phyloP scores from a whole-genome alignment of 2,113 vertebrate species.

The Procapra przewalskii region DNA sequence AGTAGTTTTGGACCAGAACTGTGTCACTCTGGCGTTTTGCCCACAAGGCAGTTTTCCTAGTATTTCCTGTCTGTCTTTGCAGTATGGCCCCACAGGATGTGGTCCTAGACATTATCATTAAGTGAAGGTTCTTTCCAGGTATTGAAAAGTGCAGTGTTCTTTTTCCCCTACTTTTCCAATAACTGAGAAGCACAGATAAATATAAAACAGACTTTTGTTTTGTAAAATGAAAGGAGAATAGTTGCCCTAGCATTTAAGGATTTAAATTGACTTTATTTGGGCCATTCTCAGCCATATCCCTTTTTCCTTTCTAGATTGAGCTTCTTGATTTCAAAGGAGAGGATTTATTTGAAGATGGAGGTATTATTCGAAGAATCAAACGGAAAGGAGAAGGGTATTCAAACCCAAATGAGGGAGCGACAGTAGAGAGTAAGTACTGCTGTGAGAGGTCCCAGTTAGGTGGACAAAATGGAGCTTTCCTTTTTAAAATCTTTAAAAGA shows the following conservation, averaged over 20 bases:
- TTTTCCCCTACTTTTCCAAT: slow-evolving; percentile 53
- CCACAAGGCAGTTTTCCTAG: slow-evolving; percentile 16
- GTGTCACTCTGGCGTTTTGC: slow-evolving; percentile 35
- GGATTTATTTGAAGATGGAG: slow-evolving; percentile 90
- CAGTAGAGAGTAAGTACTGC: slow-evolving; percentile 86
- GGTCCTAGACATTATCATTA: slow-evolving; percentile 65
- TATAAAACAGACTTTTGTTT: slow-evolving; percentile 29
- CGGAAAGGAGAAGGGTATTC: slow-evolving; percentile 92
- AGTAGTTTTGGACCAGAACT: neutral
- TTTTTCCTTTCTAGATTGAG: slow-evolving; percentile 85
- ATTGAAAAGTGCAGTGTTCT: slow-evolving; percentile 32
- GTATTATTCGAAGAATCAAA: slow-evolving; percentile 93
- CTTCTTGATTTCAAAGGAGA: slow-evolving; percentile 94
- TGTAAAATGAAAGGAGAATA: slow-evolving; percentile 60
- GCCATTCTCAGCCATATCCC: slow-evolving; percentile 50
- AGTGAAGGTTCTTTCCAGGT: slow-evolving; percentile 62
- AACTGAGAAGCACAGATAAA: slow-evolving; percentile 30
- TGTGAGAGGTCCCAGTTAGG: neutral
- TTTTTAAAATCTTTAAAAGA: neutral
- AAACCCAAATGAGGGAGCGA: slow-evolving; percentile 93
- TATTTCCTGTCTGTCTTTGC: slow-evolving; percentile 54
- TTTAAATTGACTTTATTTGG: slow-evolving; percentile 59
- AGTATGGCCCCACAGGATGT: slow-evolving; percentile 51
- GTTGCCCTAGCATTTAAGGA: slow-evolving; percentile 39
- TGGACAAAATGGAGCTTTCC: neutral